These are phyloP conservation scores for Lepidonotus clava DNA, from an alignment of 2,888 invertebrate genomes.

Conservation along the genomic window DNA sequence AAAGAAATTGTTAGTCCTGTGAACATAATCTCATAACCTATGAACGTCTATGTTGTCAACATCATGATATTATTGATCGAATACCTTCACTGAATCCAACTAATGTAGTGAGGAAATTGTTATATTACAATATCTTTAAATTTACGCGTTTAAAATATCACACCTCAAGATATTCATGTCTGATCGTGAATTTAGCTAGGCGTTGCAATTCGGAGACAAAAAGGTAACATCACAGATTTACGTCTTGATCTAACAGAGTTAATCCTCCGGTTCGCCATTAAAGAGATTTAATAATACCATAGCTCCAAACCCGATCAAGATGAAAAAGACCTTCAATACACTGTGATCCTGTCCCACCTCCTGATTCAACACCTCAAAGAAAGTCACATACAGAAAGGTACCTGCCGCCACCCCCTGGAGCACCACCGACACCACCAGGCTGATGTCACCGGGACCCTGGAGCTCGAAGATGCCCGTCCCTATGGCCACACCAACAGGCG, in stretches of 20 bases:
- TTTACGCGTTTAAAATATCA: too few relatives aligned
- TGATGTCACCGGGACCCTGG: not conserved
- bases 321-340: slow-evolving; percentile 53
- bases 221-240: not conserved
- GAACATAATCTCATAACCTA: too few relatives aligned
- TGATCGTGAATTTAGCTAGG: too few relatives aligned
- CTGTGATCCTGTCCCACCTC: slow-evolving; percentile 78
- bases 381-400: slow-evolving; percentile 94
- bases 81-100: too few relatives aligned
- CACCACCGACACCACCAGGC: slow-evolving; percentile 69
- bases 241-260: not conserved
- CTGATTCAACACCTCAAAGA: slow-evolving; percentile 92
- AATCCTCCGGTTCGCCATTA: slow-evolving; percentile 14
- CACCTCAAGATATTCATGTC: too few relatives aligned
- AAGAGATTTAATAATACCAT: slow-evolving; percentile 53
- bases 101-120: too few relatives aligned
- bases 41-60: too few relatives aligned
- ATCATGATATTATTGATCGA: too few relatives aligned
- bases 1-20: too few relatives aligned
- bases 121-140: too few relatives aligned
- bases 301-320: slow-evolving; percentile 43
- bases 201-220: too few relatives aligned
- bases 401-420: slow-evolving; percentile 92
- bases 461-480: slow-evolving; percentile 48
- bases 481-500: slow-evolving; percentile 57